Evolutionary conservation across 2,888 invertebrate species (phyloP).

Genomic region (Sphecodes monilicornis): DNA sequence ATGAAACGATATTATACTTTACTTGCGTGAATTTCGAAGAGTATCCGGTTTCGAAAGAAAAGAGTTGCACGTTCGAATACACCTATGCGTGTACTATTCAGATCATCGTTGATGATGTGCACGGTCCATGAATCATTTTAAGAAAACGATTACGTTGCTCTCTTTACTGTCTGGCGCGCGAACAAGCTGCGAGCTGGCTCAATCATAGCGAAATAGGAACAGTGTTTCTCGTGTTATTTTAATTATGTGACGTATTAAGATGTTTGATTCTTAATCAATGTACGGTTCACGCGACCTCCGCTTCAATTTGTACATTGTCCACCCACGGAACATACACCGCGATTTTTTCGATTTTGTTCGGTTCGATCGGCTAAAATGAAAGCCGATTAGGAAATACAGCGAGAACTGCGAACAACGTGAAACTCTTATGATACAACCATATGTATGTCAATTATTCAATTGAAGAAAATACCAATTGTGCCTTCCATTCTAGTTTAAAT

Average conservation of each 20-base stretch:
- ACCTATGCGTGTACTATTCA: not conserved
- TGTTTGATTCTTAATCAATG: slow-evolving; percentile 1
- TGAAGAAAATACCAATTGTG: slow-evolving; percentile 69
- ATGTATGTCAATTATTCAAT: slow-evolving; percentile 61
- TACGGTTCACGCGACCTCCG: not conserved
- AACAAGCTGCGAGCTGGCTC: slow-evolving; percentile 1
- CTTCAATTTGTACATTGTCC: slow-evolving; percentile 5
- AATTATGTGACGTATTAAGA: not conserved
- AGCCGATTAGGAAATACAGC: not conserved
- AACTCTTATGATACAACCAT: not conserved
- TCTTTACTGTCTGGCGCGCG: not conserved
- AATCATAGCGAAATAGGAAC: not conserved
- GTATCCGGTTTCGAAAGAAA: slow-evolving; percentile 1
- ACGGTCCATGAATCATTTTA: not conserved
- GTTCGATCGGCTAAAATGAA: not conserved
- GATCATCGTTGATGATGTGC: not conserved
- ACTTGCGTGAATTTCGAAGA: not conserved
- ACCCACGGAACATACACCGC: not conserved
- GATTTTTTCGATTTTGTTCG: not conserved
- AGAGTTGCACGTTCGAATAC: not conserved
- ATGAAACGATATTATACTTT: not conserved
- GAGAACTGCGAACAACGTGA: not conserved
- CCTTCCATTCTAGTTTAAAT: slow-evolving; percentile 70
- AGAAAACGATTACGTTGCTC: not conserved
- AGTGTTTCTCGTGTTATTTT: slow-evolving; percentile 7